phyloP scores from a whole-genome alignment of 2,113 vertebrate genomes.

The Lanius collurio region DNA sequence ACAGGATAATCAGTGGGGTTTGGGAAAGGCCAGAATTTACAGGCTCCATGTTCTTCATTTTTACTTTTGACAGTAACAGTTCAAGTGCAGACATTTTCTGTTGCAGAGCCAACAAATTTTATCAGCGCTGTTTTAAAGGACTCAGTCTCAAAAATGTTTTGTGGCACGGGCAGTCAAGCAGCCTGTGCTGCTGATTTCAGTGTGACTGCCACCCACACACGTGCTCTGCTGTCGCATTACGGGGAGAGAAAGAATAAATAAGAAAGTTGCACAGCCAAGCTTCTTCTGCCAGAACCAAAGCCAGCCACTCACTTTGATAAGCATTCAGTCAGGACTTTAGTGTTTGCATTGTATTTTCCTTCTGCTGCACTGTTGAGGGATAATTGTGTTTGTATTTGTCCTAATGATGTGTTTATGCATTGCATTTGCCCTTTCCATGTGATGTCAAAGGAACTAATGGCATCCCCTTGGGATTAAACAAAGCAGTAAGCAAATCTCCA shows the following conservation, averaged over 20 bases:
- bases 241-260: neutral
- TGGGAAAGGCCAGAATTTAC: neutral
- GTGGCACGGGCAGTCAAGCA: neutral
- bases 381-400: slow-evolving; percentile 20
- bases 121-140: neutral
- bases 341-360: slow-evolving; percentile 1
- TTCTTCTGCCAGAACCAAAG: neutral
- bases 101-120: neutral
- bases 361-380: neutral
- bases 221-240: neutral
- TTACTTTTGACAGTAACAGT: neutral
- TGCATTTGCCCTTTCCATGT: neutral
- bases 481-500: neutral
- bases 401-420: neutral
- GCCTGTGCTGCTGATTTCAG: neutral
- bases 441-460: slow-evolving; percentile 2
- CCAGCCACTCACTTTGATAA: neutral
- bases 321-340: neutral
- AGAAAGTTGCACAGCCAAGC: neutral
- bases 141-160: neutral
- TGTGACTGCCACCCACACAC: neutral
- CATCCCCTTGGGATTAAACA: neutral
- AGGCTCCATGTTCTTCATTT: neutral
- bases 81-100: neutral
- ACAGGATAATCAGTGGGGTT: neutral